phyloP scores from a whole-genome alignment of 2,113 vertebrate species.

The Pangasianodon hypophthalmus region DNA sequence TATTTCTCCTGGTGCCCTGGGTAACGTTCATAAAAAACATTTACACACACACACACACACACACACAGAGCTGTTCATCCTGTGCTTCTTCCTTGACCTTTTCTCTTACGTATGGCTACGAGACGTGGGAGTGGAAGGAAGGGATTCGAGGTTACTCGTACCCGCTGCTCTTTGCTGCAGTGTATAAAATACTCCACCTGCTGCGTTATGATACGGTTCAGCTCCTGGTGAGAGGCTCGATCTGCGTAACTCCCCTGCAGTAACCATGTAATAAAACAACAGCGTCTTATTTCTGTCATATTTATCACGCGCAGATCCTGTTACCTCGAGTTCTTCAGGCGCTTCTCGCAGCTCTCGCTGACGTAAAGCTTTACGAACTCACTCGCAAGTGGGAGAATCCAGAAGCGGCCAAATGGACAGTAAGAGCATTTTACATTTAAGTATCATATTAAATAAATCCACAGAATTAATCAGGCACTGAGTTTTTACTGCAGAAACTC shows the following conservation, averaged over 20 bases:
- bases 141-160: slow-evolving; percentile 84
- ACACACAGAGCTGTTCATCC: neutral
- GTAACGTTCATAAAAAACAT: neutral
- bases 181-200: slow-evolving; percentile 85
- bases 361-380: slow-evolving; percentile 84
- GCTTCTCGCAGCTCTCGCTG: slow-evolving; percentile 83
- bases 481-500: neutral
- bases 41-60: neutral
- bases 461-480: neutral
- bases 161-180: slow-evolving; percentile 85
- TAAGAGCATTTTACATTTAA: slow-evolving; percentile 64
- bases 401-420: slow-evolving; percentile 83
- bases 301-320: slow-evolving; percentile 79
- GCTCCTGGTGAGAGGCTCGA: slow-evolving; percentile 77
- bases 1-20: neutral
- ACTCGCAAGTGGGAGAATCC: slow-evolving; percentile 74
- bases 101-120: slow-evolving; percentile 80
- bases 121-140: slow-evolving; percentile 95
- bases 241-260: neutral
- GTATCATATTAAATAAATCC: neutral
- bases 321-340: slow-evolving; percentile 84
- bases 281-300: neutral
- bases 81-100: slow-evolving; percentile 71
- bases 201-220: slow-evolving; percentile 78
- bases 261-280: neutral